Conservation (phyloP, 2,888 invertebrate genomes). For the Thyatira batis region DNA sequence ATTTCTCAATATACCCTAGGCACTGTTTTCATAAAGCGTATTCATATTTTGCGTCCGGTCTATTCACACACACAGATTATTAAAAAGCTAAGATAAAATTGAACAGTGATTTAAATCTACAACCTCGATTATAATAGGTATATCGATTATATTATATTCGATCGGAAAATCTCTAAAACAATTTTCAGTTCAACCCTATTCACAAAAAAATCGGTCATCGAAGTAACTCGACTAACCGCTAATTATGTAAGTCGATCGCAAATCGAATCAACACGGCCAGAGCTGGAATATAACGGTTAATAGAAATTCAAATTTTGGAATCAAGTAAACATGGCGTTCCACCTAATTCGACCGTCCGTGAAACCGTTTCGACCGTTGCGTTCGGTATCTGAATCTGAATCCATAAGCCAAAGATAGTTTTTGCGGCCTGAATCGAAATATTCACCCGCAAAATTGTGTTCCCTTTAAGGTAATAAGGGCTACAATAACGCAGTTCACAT, state of each 20-base stretch:
- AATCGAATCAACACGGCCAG: constrained; percentile 17
- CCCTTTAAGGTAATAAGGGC: not conserved
- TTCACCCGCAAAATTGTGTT: not conserved
- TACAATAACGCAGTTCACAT: not conserved
- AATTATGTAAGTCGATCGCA: constrained; percentile 27
- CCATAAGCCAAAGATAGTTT: constrained; percentile 28
- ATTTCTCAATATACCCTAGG: too few relatives aligned
- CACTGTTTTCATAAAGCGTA: too few relatives aligned
- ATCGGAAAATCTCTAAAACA: too few relatives aligned
- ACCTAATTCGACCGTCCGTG: constrained; percentile 53
- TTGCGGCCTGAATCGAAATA: not conserved
- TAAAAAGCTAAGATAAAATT: too few relatives aligned
- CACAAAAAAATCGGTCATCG: constrained; percentile 8
- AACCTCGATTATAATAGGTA: too few relatives aligned
- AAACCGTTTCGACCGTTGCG: constrained; percentile 43
- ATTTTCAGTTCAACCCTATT: not conserved
- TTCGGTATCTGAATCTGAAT: constrained; percentile 32
- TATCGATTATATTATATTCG: too few relatives aligned
- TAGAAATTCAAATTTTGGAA: constrained; percentile 58
- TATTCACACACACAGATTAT: too few relatives aligned
- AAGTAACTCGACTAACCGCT: constrained; percentile 12
- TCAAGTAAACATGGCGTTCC: constrained; percentile 47
- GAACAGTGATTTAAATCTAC: too few relatives aligned
- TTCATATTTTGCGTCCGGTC: too few relatives aligned
- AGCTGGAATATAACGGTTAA: constrained; percentile 48